Percentiles rank a stretch among this genome's conserved stretches.
Evolutionary conservation across 2,888 invertebrate species (phyloP).

Genomic region (Erynnis tages): DNA sequence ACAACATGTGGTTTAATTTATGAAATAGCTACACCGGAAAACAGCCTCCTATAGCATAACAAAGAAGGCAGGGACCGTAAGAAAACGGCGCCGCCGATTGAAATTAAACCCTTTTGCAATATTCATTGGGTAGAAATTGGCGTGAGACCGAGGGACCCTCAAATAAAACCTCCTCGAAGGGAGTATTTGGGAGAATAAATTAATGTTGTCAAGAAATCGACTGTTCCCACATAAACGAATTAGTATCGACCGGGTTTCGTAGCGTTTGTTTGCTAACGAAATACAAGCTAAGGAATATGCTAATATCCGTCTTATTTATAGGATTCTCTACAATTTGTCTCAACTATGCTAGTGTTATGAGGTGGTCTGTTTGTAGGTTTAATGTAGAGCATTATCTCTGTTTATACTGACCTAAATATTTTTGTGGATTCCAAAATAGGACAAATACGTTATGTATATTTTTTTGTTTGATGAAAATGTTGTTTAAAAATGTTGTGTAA

Average conservation of each 20-base stretch:
- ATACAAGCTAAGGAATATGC: too few relatives aligned
- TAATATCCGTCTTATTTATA: too few relatives aligned
- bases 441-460: neutral
- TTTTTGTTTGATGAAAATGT: neutral
- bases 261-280: conserved; percentile 1
- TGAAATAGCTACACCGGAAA: conserved; percentile 53
- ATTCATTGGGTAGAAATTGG: conserved; percentile 49
- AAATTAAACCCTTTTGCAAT: conserved; percentile 49
- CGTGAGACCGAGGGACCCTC: too few relatives aligned
- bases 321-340: too few relatives aligned
- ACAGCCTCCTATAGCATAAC: conserved; percentile 35
- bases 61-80: conserved; percentile 32
- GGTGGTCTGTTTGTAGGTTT: too few relatives aligned
- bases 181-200: conserved; percentile 29
- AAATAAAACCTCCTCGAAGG: too few relatives aligned
- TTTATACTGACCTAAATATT: too few relatives aligned
- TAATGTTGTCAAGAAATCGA: conserved; percentile 24
- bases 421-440: too few relatives aligned
- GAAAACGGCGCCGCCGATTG: conserved; percentile 38
- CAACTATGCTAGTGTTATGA: too few relatives aligned
- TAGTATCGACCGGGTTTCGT: conserved; percentile 5
- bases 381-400: too few relatives aligned
- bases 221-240: conserved; percentile 21
- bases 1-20: conserved; percentile 54
- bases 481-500: neutral